These are phyloP conservation scores for Taphrorychus bicolor DNA, from an alignment of 2,888 invertebrate species.

Conservation along the genomic window DNA sequence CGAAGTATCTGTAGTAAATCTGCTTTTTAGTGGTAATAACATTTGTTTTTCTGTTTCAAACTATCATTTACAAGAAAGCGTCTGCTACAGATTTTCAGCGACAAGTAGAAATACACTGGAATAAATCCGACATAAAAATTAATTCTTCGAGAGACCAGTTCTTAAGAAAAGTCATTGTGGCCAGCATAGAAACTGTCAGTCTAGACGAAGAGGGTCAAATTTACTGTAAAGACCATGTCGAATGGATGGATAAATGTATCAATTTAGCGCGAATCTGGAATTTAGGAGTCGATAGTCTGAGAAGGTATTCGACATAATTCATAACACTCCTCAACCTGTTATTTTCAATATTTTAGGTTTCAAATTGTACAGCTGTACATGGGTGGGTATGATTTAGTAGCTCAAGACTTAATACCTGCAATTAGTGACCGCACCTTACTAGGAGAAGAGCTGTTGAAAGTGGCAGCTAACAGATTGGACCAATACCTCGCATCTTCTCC, in stretches of 20 bases:
- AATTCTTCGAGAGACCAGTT: conserved; percentile 74
- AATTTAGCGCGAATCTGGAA: conserved; percentile 66
- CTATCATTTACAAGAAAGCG: too few species aligned
- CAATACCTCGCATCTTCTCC: conserved; percentile 68
- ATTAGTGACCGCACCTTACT: conserved; percentile 74
- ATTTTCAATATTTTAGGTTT: conserved; percentile 34
- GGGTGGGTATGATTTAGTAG: conserved; percentile 68
- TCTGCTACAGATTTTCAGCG: conserved; percentile 34
- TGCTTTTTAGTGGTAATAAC: conserved; percentile 62
- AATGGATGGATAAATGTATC: conserved; percentile 78
- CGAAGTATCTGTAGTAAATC: conserved; percentile 72
- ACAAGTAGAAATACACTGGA: conserved; percentile 61
- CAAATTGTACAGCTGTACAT: conserved; percentile 72
- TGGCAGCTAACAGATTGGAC: conserved; percentile 83
- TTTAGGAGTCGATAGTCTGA: conserved; percentile 74
- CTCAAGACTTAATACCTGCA: conserved; percentile 68
- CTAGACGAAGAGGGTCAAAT: conserved; percentile 63
- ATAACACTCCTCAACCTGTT: too few species aligned
- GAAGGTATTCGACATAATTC: conserved; percentile 63
- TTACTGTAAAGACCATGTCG: conserved; percentile 62
- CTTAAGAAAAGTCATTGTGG: conserved; percentile 74
- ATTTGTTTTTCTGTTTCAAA: too few species aligned
- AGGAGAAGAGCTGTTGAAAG: conserved; percentile 75
- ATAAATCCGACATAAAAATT: conserved; percentile 73
- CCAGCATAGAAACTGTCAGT: conserved; percentile 77